Evolutionary conservation across 1,140 invertebrate genomes (phyloP).

Genomic region (Hydropsyche tenuis): DNA sequence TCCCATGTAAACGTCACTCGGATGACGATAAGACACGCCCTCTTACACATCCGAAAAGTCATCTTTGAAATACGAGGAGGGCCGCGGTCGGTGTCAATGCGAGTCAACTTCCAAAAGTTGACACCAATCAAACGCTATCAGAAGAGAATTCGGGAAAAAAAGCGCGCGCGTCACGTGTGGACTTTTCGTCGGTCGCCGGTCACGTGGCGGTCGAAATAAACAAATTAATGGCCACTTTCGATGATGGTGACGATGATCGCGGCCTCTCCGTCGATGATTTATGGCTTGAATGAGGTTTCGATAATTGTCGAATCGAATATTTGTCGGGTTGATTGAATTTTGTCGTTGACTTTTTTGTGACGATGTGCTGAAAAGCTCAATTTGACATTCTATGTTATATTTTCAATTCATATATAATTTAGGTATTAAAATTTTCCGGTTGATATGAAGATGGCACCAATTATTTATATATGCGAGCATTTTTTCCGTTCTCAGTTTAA

Average conservation of each 20-base stretch:
- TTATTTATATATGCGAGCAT: too few species aligned
- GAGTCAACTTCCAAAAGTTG: not conserved
- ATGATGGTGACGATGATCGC: not conserved
- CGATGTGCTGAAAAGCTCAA: too few species aligned
- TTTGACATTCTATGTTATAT: too few species aligned
- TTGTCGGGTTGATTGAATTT: too few species aligned
- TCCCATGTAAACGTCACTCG: conserved; percentile 9
- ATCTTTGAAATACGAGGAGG: not conserved
- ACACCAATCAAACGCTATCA: not conserved
- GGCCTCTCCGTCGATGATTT: too few species aligned
- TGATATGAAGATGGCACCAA: too few species aligned
- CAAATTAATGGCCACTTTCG: not conserved
- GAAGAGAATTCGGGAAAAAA: not conserved
- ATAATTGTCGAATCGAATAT: too few species aligned
- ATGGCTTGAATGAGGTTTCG: too few species aligned
- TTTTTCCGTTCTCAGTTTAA: too few species aligned
- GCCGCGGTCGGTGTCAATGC: not conserved
- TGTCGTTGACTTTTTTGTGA: too few species aligned
- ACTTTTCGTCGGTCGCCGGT: not conserved
- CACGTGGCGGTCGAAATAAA: not conserved
- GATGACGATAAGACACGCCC: not conserved
- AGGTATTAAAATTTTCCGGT: too few species aligned
- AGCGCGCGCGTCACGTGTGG: not conserved
- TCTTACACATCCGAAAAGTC: not conserved
- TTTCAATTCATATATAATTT: too few species aligned